A percentile compares a stretch with the other conserved stretches of the same genome.
Conservation (phyloP, 2,113 vertebrate species). For the Odocoileus virginianus region DNA sequence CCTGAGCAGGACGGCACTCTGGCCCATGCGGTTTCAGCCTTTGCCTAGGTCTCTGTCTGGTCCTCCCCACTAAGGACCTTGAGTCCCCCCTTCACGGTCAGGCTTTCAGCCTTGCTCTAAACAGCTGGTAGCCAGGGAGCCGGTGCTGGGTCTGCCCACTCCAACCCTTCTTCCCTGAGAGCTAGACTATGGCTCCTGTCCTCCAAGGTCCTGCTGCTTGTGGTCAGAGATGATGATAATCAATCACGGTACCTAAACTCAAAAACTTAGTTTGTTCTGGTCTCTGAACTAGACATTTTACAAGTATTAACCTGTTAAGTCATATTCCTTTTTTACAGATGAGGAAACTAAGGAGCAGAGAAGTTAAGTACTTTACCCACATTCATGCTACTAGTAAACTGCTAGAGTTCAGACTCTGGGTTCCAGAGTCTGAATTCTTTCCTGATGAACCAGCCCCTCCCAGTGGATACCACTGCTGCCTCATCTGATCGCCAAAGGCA, state of each 20-base stretch:
- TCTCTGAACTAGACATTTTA: not conserved
- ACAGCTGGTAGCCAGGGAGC: too few relatives aligned
- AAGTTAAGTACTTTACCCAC: not conserved
- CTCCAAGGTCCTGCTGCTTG: not conserved
- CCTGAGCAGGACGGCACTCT: not conserved
- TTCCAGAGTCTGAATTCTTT: not conserved
- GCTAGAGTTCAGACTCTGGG: not conserved
- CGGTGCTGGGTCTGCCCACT: not conserved
- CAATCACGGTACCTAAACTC: not conserved
- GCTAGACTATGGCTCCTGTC: not conserved
- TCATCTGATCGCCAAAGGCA: not conserved
- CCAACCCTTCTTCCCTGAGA: not conserved
- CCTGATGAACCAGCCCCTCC: not conserved
- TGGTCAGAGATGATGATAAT: not conserved
- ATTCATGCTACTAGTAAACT: not conserved
- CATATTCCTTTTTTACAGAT: not conserved
- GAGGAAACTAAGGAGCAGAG: not conserved
- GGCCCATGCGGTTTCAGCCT: not conserved
- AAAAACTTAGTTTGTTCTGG: not conserved
- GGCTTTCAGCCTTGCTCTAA: not conserved
- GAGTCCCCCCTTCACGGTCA: not conserved
- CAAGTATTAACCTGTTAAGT: not conserved
- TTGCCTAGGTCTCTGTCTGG: not conserved
- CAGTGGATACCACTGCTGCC: not conserved
- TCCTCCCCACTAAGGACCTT: not conserved